These are phyloP conservation scores for Ophion slaviceki DNA, from an alignment of 2,888 invertebrate species.

Conservation along the genomic window DNA sequence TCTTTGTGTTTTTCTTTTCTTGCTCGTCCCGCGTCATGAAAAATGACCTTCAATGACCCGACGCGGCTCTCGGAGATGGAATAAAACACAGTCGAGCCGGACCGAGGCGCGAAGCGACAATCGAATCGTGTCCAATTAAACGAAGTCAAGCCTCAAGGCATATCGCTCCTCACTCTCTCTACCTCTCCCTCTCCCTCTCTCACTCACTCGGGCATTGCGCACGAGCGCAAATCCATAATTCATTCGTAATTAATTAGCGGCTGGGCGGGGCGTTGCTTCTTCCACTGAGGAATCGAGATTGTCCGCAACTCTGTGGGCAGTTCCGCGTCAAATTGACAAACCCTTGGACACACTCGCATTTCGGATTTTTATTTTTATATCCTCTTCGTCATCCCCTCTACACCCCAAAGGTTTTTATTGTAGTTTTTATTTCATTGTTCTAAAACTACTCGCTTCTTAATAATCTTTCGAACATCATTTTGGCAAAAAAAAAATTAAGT, in stretches of 20 bases:
- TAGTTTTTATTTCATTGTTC: too few relatives aligned
- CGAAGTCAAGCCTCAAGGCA: slow-evolving; percentile 53
- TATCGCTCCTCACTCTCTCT: background rate
- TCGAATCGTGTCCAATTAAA: slow-evolving; percentile 75
- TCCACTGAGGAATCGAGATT: slow-evolving; percentile 39
- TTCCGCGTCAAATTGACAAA: too few relatives aligned
- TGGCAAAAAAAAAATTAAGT: too few relatives aligned
- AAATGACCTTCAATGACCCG: slow-evolving; percentile 7
- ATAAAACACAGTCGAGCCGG: slow-evolving; percentile 22
- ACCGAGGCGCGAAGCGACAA: slow-evolving; percentile 50
- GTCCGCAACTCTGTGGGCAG: background rate
- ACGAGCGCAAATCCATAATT: slow-evolving; percentile 76
- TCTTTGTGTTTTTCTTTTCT: background rate
- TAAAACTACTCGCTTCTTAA: too few relatives aligned
- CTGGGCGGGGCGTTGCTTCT: slow-evolving; percentile 52
- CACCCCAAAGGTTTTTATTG: too few relatives aligned
- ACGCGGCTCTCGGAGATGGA: slow-evolving; percentile 27
- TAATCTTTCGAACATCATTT: too few relatives aligned
- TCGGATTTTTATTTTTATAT: too few relatives aligned
- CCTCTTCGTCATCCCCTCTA: too few relatives aligned
- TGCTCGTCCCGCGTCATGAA: background rate
- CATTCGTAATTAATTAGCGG: slow-evolving; percentile 78
- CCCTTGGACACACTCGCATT: too few relatives aligned
- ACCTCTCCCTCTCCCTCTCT: background rate
- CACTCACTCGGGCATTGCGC: slow-evolving; percentile 1